Evolutionary conservation across 2,113 vertebrate species (phyloP).

Genomic region (Otocyon megalotis): DNA sequence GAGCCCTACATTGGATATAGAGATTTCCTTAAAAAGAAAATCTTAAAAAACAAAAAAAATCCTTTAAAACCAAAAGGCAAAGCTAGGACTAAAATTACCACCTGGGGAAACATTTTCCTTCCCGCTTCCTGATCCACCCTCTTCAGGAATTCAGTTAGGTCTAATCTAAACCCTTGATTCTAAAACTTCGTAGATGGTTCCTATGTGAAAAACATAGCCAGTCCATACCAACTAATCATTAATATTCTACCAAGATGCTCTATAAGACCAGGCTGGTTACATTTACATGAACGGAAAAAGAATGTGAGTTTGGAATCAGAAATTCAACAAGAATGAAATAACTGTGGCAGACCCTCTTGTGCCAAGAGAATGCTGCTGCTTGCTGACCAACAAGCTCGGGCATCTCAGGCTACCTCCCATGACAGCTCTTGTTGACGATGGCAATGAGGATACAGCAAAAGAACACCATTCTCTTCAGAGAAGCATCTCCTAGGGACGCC

Average conservation of each 20-base stretch:
- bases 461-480: not conserved
- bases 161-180: not conserved
- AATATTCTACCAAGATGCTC: not conserved
- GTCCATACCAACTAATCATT: not conserved
- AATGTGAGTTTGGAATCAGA: not conserved
- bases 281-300: not conserved
- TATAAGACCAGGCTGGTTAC: not conserved
- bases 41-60: not conserved
- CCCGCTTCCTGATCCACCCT: not conserved
- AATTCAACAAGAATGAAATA: not conserved
- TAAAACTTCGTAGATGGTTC: slow-evolving; percentile 13
- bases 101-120: not conserved
- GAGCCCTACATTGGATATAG: not conserved
- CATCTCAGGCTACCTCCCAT: rapidly evolving
- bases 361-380: not conserved
- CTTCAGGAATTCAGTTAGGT: not conserved
- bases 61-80: slow-evolving; percentile 1
- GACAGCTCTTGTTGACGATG: not conserved
- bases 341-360: not conserved
- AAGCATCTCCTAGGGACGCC: not conserved
- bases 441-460: not conserved
- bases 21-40: not conserved
- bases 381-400: not conserved
- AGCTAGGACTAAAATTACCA: not conserved
- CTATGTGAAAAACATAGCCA: not conserved